Conservation (phyloP, 2,888 invertebrate species). For the Nesidiocoris tenuis region DNA sequence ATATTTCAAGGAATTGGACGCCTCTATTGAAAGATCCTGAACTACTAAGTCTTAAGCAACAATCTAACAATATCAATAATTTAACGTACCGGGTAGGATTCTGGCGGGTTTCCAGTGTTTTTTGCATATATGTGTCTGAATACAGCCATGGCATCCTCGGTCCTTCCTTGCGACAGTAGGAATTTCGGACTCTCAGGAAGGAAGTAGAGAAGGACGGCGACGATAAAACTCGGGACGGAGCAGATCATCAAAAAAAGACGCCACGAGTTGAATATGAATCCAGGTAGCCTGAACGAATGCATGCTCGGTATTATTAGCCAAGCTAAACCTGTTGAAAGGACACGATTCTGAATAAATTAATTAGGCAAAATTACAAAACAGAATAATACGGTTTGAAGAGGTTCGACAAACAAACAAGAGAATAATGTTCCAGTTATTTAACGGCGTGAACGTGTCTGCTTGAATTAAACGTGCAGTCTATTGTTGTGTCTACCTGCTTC, state of each 20-base stretch:
- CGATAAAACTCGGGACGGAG: constrained; percentile 83
- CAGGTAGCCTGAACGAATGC: constrained; percentile 66
- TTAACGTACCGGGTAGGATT: constrained; percentile 77
- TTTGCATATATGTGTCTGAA: constrained; percentile 77
- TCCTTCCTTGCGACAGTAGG: constrained; percentile 73
- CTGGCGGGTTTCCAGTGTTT: constrained; percentile 74
- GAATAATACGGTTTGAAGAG: too few relatives aligned
- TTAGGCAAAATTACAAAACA: too few relatives aligned
- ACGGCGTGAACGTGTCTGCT: too few relatives aligned
- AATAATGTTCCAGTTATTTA: too few relatives aligned
- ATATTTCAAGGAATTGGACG: neutral
- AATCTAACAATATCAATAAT: too few relatives aligned
- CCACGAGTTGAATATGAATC: constrained; percentile 87
- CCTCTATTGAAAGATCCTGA: too few relatives aligned
- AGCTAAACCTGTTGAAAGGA: constrained; percentile 59
- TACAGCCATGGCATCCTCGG: constrained; percentile 77
- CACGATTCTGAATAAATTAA: neutral
- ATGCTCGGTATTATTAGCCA: constrained; percentile 61
- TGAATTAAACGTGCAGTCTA: too few relatives aligned
- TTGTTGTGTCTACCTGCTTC: too few relatives aligned
- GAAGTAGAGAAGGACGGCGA: constrained; percentile 76
- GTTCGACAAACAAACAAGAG: too few relatives aligned
- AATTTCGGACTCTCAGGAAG: constrained; percentile 91
- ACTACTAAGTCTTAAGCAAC: too few relatives aligned
- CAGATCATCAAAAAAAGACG: constrained; percentile 85